These are phyloP conservation scores for Daktulosphaira vitifoliae DNA, from an alignment of 1,140 invertebrate species.

Conservation along the genomic window DNA sequence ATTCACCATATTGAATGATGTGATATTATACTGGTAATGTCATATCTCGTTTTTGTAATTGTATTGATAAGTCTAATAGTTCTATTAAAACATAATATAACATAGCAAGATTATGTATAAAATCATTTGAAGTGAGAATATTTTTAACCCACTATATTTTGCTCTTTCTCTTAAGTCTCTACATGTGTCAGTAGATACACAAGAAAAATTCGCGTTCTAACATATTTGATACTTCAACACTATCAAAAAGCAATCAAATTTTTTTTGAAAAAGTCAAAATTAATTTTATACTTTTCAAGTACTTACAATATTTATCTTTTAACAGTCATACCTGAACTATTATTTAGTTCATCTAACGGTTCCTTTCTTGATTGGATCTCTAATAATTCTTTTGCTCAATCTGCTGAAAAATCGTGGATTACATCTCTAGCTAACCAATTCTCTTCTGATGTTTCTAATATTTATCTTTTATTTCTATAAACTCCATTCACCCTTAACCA, in stretches of 20 bases:
- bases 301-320: neutral
- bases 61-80: slow-evolving; percentile 4
- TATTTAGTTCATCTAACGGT: neutral
- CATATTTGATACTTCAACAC: slow-evolving; percentile 3
- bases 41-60: slow-evolving; percentile 11
- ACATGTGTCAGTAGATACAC: neutral
- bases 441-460: too few relatives aligned
- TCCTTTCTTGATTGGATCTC: neutral
- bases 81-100: neutral
- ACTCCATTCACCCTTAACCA: too few relatives aligned
- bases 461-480: too few relatives aligned
- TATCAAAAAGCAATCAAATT: neutral
- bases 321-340: neutral
- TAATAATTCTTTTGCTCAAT: neutral
- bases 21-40: neutral
- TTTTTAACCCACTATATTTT: neutral
- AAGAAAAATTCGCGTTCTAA: slow-evolving; percentile 5
- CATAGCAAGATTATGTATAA: neutral
- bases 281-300: neutral
- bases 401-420: too few relatives aligned
- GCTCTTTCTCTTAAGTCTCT: slow-evolving; percentile 7
- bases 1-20: too few relatives aligned
- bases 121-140: neutral
- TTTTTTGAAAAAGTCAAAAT: neutral
- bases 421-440: too few relatives aligned